Evolutionary conservation across 2,113 vertebrate species (phyloP).

Genomic region (Sinocyclocheilus grahami): DNA sequence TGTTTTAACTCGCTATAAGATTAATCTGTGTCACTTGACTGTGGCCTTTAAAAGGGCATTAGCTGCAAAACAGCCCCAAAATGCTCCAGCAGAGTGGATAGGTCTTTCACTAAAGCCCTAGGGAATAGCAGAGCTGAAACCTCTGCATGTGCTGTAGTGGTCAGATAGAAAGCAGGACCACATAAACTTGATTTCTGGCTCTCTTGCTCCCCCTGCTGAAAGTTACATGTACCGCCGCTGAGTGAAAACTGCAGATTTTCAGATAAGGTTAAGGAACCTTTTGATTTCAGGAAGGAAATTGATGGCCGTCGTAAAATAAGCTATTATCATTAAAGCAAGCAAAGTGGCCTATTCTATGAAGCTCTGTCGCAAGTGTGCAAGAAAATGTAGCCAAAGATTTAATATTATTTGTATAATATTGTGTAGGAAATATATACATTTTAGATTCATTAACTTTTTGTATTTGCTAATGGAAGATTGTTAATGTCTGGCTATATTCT

Average conservation of each 20-base stretch:
- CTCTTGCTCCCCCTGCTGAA: slow-evolving; percentile 75
- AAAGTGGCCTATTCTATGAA: slow-evolving; percentile 3
- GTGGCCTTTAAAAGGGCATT: slow-evolving; percentile 54
- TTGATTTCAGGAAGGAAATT: slow-evolving; percentile 33
- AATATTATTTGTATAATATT: too few relatives aligned
- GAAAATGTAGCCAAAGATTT: slow-evolving; percentile 55
- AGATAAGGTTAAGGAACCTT: background rate
- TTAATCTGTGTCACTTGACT: slow-evolving; percentile 45
- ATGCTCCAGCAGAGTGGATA: slow-evolving; percentile 41
- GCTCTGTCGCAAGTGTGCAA: slow-evolving; percentile 7
- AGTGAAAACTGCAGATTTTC: background rate
- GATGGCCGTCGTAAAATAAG: slow-evolving; percentile 34
- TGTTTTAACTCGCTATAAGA: slow-evolving; percentile 45
- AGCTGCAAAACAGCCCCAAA: slow-evolving; percentile 47
- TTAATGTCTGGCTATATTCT: background rate
- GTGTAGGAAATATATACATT: too few relatives aligned
- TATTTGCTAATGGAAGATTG: background rate
- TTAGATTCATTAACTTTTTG: too few relatives aligned
- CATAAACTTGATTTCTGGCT: slow-evolving; percentile 62
- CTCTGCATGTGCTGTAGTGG: slow-evolving; percentile 30
- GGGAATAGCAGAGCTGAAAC: slow-evolving; percentile 43
- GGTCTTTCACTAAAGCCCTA: slow-evolving; percentile 57
- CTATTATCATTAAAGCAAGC: slow-evolving; percentile 30
- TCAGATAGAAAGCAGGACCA: slow-evolving; percentile 39
- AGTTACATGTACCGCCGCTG: too few relatives aligned